A percentile compares a stretch with the other conserved stretches of the same genome.
phyloP scores from a whole-genome alignment of 64 coral and sea anemone genomes.

The Anthopleura sola region DNA sequence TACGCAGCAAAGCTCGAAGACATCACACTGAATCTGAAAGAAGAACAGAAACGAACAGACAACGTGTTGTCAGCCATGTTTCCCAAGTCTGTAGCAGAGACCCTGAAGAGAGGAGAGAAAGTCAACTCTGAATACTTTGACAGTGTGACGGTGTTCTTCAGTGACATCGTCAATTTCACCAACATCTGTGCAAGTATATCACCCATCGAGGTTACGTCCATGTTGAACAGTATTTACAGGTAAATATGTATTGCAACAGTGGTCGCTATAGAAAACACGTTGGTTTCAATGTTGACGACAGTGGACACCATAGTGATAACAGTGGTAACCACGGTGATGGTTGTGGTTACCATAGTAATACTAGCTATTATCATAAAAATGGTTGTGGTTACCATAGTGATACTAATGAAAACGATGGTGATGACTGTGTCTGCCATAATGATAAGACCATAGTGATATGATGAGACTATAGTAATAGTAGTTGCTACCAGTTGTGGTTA shows the following conservation, averaged over 20 bases:
- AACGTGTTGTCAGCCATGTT: conserved; percentile 69
- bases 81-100: conserved; percentile 68
- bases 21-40: conserved; percentile 46
- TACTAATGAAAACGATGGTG: neutral
- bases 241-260: neutral
- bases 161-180: conserved; percentile 82
- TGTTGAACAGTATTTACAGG: conserved; percentile 66
- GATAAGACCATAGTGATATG: neutral
- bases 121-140: conserved; percentile 77
- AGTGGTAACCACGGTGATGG: conserved; percentile 52
- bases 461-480: neutral
- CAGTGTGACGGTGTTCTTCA: conserved; percentile 81
- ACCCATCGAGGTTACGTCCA: conserved; percentile 64
- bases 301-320: neutral
- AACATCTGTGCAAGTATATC: conserved; percentile 69
- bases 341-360: conserved; percentile 23
- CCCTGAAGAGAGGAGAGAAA: conserved; percentile 60
- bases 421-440: neutral
- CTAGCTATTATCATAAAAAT: neutral
- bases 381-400: neutral
- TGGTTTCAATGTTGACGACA: neutral
- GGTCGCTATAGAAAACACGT: neutral
- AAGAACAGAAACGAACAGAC: conserved; percentile 70
- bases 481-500: neutral
- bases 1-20: conserved; percentile 52